Evolutionary conservation across 1,140 invertebrate species (phyloP).

Genomic region (Cherax quadricarinatus): DNA sequence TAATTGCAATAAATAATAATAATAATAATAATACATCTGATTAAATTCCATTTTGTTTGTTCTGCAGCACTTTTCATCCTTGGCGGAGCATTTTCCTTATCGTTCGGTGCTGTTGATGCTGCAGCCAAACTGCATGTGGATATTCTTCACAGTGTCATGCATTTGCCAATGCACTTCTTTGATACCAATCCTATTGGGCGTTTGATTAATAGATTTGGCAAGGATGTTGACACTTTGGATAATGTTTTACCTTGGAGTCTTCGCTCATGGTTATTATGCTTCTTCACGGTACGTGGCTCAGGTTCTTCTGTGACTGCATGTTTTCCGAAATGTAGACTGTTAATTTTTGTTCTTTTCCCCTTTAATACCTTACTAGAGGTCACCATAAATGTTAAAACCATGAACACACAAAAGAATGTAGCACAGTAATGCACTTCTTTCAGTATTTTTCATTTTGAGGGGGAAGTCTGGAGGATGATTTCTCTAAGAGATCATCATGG

Average conservation of each 20-base stretch:
- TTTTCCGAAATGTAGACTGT: not conserved
- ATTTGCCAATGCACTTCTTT: constrained; percentile 85
- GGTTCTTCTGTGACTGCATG: constrained; percentile 10
- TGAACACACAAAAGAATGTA: too few species aligned
- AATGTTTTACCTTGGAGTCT: constrained; percentile 76
- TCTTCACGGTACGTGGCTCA: constrained; percentile 74
- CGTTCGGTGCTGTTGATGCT: constrained; percentile 50
- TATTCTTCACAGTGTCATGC: constrained; percentile 79
- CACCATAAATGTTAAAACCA: too few species aligned
- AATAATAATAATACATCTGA: too few species aligned
- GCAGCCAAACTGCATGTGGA: constrained; percentile 74
- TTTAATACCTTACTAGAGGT: too few species aligned
- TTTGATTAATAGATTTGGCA: constrained; percentile 78
- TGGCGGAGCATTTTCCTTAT: constrained; percentile 51
- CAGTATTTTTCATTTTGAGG: too few species aligned
- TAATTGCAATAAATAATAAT: too few species aligned
- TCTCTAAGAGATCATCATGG: too few species aligned
- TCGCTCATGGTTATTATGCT: constrained; percentile 75
- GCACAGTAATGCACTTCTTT: too few species aligned
- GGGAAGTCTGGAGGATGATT: too few species aligned
- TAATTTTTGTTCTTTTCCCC: not conserved
- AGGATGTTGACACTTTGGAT: constrained; percentile 78
- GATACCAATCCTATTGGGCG: constrained; percentile 86
- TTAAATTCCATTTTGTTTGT: not conserved
- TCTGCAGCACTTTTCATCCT: constrained; percentile 51